Conservation (phyloP, 2,888 invertebrate species). For the Pristionchus fissidentatus region DNA sequence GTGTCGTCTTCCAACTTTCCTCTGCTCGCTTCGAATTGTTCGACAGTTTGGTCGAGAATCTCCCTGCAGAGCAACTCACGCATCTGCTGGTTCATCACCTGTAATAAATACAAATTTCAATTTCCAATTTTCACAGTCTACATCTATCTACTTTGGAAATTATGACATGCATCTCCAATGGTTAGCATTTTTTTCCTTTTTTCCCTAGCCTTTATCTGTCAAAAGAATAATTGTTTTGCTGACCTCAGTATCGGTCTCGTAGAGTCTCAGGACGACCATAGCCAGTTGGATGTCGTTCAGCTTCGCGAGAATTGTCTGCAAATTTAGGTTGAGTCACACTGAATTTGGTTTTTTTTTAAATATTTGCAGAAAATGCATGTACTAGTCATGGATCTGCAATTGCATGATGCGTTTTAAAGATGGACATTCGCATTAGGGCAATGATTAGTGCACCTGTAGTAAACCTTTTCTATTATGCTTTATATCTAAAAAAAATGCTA, state of each 20-base stretch:
- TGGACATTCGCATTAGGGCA: too few species aligned
- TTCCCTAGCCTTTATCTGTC: neutral
- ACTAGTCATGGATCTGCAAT: too few species aligned
- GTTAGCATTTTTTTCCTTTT: neutral
- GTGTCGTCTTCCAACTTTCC: constrained; percentile 58
- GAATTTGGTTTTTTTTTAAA: neutral
- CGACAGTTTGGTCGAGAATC: constrained; percentile 66
- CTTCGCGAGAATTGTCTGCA: constrained; percentile 88
- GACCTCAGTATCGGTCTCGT: constrained; percentile 83
- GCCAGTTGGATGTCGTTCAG: constrained; percentile 95
- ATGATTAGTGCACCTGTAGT: too few species aligned
- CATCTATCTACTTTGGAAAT: too few species aligned
- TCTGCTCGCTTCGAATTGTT: constrained; percentile 62
- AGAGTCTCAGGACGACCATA: constrained; percentile 91
- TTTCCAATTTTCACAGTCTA: too few species aligned
- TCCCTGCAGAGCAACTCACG: constrained; percentile 56
- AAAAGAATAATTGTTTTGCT: too few species aligned
- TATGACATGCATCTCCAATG: too few species aligned
- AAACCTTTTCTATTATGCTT: neutral
- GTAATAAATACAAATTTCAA: too few species aligned
- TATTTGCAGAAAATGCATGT: too few species aligned
- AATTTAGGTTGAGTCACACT: constrained; percentile 3
- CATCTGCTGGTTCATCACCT: constrained; percentile 47
- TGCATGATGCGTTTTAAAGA: too few species aligned
- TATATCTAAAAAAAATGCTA: neutral